Evolutionary conservation across 2,113 vertebrate genomes (phyloP).

Genomic region (Saimiri boliviensis): DNA sequence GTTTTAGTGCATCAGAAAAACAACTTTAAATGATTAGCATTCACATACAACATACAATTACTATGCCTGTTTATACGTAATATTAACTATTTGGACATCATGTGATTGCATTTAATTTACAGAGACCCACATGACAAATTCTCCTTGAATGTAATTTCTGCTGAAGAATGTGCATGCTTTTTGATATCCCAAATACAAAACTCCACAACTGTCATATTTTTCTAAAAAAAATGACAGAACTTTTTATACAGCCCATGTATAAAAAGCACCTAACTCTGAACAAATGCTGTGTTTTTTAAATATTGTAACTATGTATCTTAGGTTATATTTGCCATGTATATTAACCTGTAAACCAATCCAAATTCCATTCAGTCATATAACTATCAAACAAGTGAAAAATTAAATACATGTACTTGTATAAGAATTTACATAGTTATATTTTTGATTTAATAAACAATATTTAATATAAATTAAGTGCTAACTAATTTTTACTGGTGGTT

Average conservation of each 20-base stretch:
- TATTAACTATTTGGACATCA: conserved; percentile 22
- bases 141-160: conserved; percentile 37
- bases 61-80: conserved; percentile 1
- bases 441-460: background rate
- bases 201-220: background rate
- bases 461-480: conserved; percentile 42
- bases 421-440: conserved; percentile 13
- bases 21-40: background rate
- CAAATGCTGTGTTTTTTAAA: conserved; percentile 18
- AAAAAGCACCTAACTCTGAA: conserved; percentile 22
- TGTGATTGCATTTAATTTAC: background rate
- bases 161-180: conserved; percentile 14
- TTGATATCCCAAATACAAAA: conserved; percentile 32
- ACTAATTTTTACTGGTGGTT: conserved; percentile 30
- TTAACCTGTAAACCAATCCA: background rate
- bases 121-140: background rate
- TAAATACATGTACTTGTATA: background rate
- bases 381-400: conserved; percentile 17
- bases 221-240: background rate
- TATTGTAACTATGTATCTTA: conserved; percentile 1
- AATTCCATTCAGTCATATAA: conserved; percentile 23
- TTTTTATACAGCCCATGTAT: background rate
- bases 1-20: conserved; percentile 14
- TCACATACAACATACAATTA: conserved; percentile 37
- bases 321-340: conserved; percentile 37